Conservation (phyloP, 2,888 invertebrate species). For the Ethmia dodecea region DNA sequence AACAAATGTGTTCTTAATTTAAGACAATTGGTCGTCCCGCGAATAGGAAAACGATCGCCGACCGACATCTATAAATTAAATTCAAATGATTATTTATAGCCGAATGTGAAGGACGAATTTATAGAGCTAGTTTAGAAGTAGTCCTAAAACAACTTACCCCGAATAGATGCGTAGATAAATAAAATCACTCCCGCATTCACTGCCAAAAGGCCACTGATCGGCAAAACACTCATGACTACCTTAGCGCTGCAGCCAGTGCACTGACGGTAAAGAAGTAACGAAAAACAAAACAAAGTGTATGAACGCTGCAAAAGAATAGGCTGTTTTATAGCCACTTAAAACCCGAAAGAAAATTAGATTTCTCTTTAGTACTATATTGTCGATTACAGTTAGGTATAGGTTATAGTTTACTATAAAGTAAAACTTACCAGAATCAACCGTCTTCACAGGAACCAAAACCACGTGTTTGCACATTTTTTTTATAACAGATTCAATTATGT, state of each 20-base stretch:
- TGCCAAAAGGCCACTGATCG: slow-evolving; percentile 1
- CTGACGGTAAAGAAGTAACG: neutral
- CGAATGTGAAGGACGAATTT: slow-evolving; percentile 29
- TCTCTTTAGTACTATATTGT: no score
- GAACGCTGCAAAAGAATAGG: neutral
- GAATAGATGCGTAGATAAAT: neutral
- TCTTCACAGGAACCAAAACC: slow-evolving; percentile 49
- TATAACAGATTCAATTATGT: slow-evolving; percentile 4
- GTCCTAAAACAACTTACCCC: slow-evolving; percentile 7
- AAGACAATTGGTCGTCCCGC: slow-evolving; percentile 50
- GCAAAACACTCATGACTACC: slow-evolving; percentile 3
- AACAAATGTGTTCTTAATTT: slow-evolving; percentile 64
- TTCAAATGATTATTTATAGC: slow-evolving; percentile 15
- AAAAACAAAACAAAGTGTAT: neutral
- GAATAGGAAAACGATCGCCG: slow-evolving; percentile 28
- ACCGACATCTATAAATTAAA: slow-evolving; percentile 10
- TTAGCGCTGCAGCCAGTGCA: slow-evolving; percentile 5
- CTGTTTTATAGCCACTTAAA: slow-evolving; percentile 5
- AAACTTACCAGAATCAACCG: slow-evolving; percentile 46
- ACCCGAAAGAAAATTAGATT: neutral
- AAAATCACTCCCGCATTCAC: neutral
- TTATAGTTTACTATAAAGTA: slow-evolving; percentile 6
- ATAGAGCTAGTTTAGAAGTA: slow-evolving; percentile 13
- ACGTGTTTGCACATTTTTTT: slow-evolving; percentile 58
- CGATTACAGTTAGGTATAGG: neutral